phyloP scores from a whole-genome alignment of 1,140 invertebrate genomes.

The Drosophila chauvacae region DNA sequence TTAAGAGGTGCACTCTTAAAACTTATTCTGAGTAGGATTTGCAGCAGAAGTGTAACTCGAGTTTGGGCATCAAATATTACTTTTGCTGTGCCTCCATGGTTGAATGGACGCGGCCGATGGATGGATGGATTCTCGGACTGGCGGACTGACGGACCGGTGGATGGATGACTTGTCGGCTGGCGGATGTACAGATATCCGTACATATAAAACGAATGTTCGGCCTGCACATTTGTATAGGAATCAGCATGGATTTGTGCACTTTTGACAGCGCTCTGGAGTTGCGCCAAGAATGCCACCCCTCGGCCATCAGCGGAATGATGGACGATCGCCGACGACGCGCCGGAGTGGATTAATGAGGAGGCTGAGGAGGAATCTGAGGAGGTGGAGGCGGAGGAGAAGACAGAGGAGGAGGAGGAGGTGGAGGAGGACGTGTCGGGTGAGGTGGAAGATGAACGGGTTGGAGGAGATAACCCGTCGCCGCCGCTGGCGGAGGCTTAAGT shows the following conservation, averaged over 20 bases:
- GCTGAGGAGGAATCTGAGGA: neutral
- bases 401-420: neutral
- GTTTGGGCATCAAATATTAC: neutral
- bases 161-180: conserved; percentile 41
- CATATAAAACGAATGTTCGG: conserved; percentile 26
- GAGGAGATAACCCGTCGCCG: neutral
- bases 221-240: conserved; percentile 26
- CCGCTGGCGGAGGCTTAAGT: conserved; percentile 40
- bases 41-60: neutral
- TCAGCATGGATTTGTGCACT: conserved; percentile 68
- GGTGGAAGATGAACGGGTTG: neutral
- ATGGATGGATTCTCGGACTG: conserved; percentile 10
- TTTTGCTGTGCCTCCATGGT: conserved; percentile 21
- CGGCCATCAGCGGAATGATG: conserved; percentile 32
- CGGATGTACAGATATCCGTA: conserved; percentile 49
- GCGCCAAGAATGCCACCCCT: conserved; percentile 68
- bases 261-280: conserved; percentile 74
- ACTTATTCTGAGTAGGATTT: neutral
- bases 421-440: neutral
- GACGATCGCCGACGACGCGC: conserved; percentile 35
- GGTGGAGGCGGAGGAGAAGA: neutral
- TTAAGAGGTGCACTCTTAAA: neutral
- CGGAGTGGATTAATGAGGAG: neutral
- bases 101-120: conserved; percentile 50
- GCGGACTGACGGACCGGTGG: conserved; percentile 7